phyloP scores from a whole-genome alignment of 2,888 invertebrate species.

The Pseudococcus jackbeardsleyi region DNA sequence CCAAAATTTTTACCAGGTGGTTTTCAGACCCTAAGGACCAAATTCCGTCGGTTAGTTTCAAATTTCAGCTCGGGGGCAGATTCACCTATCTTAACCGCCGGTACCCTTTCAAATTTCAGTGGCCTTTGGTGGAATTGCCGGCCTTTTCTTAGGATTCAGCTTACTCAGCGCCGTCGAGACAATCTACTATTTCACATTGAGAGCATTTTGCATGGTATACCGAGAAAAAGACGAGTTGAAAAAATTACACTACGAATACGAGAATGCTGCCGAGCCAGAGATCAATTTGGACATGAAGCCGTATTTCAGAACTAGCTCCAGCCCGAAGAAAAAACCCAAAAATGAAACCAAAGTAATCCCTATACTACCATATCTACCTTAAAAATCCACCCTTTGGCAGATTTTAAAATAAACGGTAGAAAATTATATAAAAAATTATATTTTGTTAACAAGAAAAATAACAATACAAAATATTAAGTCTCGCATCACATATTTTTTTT shows the following conservation, averaged over 20 bases:
- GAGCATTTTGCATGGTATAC: conserved; percentile 76
- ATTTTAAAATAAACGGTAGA: conserved; percentile 10
- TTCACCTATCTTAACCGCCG: too few species aligned
- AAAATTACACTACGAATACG: conserved; percentile 71
- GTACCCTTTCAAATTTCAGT: conserved; percentile 68
- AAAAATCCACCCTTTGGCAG: background rate
- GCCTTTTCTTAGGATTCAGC: conserved; percentile 72
- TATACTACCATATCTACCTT: conserved; percentile 56
- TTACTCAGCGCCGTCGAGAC: conserved; percentile 71
- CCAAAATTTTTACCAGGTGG: too few species aligned
- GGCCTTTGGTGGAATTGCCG: conserved; percentile 72
- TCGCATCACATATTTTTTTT: conserved; percentile 50
- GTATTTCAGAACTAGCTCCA: conserved; percentile 68
- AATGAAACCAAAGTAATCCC: conserved; percentile 1
- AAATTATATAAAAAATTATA: conserved; percentile 55
- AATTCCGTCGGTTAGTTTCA: too few species aligned
- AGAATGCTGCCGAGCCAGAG: conserved; percentile 68
- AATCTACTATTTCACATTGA: conserved; percentile 69
- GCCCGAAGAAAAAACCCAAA: background rate
- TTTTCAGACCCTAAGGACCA: too few species aligned
- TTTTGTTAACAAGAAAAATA: conserved; percentile 56
- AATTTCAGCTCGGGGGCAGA: too few species aligned
- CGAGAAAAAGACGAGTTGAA: conserved; percentile 72
- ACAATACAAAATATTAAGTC: conserved; percentile 55
- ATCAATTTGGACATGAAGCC: conserved; percentile 70